Evolutionary conservation across 2,888 invertebrate genomes (phyloP).

Genomic region (Alsophila aescularia): DNA sequence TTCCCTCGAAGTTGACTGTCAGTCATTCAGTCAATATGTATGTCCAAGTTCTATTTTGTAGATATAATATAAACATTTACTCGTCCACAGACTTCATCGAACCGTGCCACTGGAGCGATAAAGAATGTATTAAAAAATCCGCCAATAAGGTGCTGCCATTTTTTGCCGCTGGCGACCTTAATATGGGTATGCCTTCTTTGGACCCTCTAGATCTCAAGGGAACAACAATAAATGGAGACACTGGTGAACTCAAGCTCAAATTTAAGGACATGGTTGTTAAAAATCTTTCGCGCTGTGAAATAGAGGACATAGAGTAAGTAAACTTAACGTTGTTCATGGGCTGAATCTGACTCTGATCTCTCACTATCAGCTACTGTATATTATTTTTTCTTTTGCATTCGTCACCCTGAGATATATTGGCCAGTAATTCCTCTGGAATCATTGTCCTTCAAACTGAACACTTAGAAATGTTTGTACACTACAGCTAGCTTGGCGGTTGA

Average conservation of each 20-base stretch:
- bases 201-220: slow-evolving; percentile 48
- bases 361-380: too few relatives aligned
- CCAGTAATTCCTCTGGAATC: too few relatives aligned
- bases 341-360: too few relatives aligned
- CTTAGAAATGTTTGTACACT: too few relatives aligned
- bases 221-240: slow-evolving; percentile 36
- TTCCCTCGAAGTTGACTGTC: too few relatives aligned
- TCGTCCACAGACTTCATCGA: slow-evolving; percentile 21
- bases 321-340: too few relatives aligned
- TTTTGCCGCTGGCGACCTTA: slow-evolving; percentile 40
- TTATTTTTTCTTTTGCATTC: too few relatives aligned
- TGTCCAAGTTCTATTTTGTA: too few relatives aligned
- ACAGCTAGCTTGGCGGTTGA: too few relatives aligned
- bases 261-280: slow-evolving; percentile 40
- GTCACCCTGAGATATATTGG: too few relatives aligned
- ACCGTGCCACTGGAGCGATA: slow-evolving; percentile 35
- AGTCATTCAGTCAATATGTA: too few relatives aligned
- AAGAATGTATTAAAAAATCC: slow-evolving; percentile 42
- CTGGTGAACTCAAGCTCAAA: slow-evolving; percentile 38
- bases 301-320: slow-evolving; percentile 50
- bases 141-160: slow-evolving; percentile 37
- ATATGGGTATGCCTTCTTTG: slow-evolving; percentile 34
- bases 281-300: slow-evolving; percentile 39
- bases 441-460: too few relatives aligned
- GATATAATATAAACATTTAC: not conserved